Base-by-base conservation (phyloP, 2,113 vertebrate species). In the Microcebus jonahi region DNA sequence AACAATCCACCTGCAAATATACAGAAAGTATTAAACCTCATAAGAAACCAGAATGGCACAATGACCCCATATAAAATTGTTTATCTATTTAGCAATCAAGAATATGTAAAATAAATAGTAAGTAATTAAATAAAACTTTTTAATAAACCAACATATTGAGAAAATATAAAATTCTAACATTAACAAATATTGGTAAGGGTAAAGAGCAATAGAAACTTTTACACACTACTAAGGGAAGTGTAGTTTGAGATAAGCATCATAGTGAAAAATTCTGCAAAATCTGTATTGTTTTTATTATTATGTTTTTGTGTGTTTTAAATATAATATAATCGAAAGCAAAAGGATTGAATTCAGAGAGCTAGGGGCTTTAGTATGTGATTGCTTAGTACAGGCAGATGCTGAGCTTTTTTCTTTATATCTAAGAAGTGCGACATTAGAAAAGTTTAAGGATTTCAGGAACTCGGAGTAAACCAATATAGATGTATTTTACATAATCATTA, bases 391-490 rank as follows among this genome's bases (percentile, higher is more conserved):
- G 21, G 8, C 18, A 77, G 29, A 77, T 59, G 5, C 31, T 71
- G 63, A 84, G 8, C 3, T 63, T 71, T 71, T 45, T 71, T 70
- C 34, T 48, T 85, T 61, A 12, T 75, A 36, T 63, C 18, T 83
- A 71, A 70, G 3, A 61, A 76, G 31, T 82, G 8, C 61, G 23
- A 20, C 53, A 27, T 73, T 67, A 61, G n/a, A 53, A 42, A 63
- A 45, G 10, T 70, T 94, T 90, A 77, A 25, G 63, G 55, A 90
- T 96, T 85, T 85, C 68, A 97, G 83, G 85, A 97, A 85, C 15
- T 90, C n/a, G 7, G 34, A 80, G 21, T 81, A 73, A 79, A 53
- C 55, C 48, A 79, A 34, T 9, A 65, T 23, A 73, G 55, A 92
- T 70, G 36, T 53, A n/a, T 23, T 88, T 89, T 80, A 84, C 21